Percentiles rank a stretch among this genome's conserved stretches.
These are phyloP conservation scores for Drosophila subsilvestris DNA, from an alignment of 2,888 invertebrate species.

Conservation along the genomic window DNA sequence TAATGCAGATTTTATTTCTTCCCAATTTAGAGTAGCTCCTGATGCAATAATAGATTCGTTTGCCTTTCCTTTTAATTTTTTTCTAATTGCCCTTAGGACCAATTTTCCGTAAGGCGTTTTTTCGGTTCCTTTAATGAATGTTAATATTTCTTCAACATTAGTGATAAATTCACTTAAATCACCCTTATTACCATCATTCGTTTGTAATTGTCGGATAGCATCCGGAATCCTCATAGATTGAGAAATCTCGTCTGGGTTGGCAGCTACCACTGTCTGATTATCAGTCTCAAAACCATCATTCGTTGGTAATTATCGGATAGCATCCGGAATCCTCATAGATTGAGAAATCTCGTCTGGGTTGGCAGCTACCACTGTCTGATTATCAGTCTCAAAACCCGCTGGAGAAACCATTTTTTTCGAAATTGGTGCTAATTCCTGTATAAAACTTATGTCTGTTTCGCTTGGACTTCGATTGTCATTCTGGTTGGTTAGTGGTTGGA, in stretches of 20 bases:
- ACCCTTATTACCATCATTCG: constrained; percentile 1
- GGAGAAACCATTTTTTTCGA: too few species aligned
- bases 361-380: too few species aligned
- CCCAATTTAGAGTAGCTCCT: neutral
- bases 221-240: neutral
- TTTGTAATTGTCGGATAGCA: neutral
- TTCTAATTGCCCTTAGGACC: constrained; percentile 11
- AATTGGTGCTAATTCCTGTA: too few species aligned
- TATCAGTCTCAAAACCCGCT: too few species aligned
- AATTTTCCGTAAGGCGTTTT: constrained; percentile 8
- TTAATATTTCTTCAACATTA: constrained; percentile 20
- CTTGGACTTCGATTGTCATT: too few species aligned
- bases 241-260: too few species aligned
- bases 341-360: neutral
- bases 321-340: neutral
- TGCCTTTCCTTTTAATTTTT: constrained; percentile 6
- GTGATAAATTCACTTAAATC: constrained; percentile 8
- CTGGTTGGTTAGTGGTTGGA: too few species aligned
- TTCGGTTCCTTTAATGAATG: constrained; percentile 14
- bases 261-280: too few species aligned
- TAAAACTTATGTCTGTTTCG: too few species aligned
- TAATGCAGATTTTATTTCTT: neutral
- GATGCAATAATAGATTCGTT: constrained; percentile 5
- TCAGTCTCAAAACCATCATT: too few species aligned
- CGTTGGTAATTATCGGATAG: neutral